A percentile compares a stretch with the other conserved stretches of the same genome.
phyloP scores from a whole-genome alignment of 1,140 invertebrate species.

The Ips typographus region DNA sequence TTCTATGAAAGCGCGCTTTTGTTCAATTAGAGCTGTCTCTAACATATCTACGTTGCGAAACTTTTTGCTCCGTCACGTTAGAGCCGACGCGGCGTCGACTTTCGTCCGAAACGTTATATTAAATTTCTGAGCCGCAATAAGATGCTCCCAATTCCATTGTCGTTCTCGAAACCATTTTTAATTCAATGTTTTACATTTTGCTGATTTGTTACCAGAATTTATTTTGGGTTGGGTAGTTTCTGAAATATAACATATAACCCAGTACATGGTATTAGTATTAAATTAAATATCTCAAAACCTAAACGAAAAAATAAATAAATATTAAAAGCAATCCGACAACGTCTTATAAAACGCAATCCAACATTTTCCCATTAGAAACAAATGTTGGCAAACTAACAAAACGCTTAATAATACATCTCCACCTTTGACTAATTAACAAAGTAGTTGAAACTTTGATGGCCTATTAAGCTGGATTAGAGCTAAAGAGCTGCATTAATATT shows the following conservation, averaged over 20 bases:
- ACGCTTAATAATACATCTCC: slow-evolving; percentile 23
- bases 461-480: slow-evolving; percentile 27
- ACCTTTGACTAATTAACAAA: slow-evolving; percentile 36
- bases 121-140: slow-evolving; percentile 28
- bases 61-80: slow-evolving; percentile 14
- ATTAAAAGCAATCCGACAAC: too few species aligned
- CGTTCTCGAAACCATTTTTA: slow-evolving; percentile 21
- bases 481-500: slow-evolving; percentile 34
- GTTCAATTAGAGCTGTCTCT: slow-evolving; percentile 20
- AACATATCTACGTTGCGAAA: slow-evolving; percentile 11
- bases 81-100: slow-evolving; percentile 6
- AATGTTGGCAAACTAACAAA: slow-evolving; percentile 23
- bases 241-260: not conserved
- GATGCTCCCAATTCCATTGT: slow-evolving; percentile 19
- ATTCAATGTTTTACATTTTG: slow-evolving; percentile 27
- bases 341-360: too few species aligned
- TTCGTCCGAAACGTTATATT: slow-evolving; percentile 21
- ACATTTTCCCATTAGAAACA: slow-evolving; percentile 13
- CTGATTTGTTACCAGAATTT: slow-evolving; percentile 16
- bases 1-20: not conserved
- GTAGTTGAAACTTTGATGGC: slow-evolving; percentile 35
- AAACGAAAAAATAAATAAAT: too few species aligned
- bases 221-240: slow-evolving; percentile 4
- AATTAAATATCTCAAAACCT: too few species aligned
- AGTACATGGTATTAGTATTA: too few species aligned